A percentile compares a stretch with the other conserved stretches of the same genome.
These are phyloP conservation scores for Cylindroiulus punctatus DNA, from an alignment of 2,888 invertebrate species.

Conservation along the genomic window DNA sequence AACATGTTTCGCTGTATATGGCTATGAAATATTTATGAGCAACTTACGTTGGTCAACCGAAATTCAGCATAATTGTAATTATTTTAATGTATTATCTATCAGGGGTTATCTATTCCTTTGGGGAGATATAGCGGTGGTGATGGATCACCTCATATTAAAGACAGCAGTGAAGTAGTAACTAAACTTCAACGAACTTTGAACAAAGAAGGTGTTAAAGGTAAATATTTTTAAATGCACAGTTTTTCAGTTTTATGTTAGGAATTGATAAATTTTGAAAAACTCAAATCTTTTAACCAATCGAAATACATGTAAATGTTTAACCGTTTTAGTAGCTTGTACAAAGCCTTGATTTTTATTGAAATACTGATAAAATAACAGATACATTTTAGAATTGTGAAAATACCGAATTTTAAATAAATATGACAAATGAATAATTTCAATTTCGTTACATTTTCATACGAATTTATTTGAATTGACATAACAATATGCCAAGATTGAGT, in stretches of 20 bases:
- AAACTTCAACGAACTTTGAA: slow-evolving; percentile 58
- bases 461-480: no score
- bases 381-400: neutral
- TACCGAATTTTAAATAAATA: neutral
- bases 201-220: slow-evolving; percentile 55
- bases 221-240: neutral
- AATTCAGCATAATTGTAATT: neutral
- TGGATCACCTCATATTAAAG: slow-evolving; percentile 58
- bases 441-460: neutral
- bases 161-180: slow-evolving; percentile 57
- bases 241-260: no score
- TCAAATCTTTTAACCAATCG: no score
- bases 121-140: slow-evolving; percentile 58
- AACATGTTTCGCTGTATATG: neutral
- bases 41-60: no score
- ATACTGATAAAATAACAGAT: no score
- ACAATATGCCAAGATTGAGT: no score
- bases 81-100: neutral
- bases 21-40: no score
- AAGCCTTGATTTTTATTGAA: neutral
- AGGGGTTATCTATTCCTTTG: slow-evolving; percentile 57
- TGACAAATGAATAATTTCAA: no score
- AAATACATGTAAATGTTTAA: no score
- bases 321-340: no score
- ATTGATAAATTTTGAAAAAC: no score